Percentiles rank a stretch among this genome's conserved stretches.
phyloP scores from a whole-genome alignment of 2,113 vertebrate genomes.

The Tonatia bakeri region DNA sequence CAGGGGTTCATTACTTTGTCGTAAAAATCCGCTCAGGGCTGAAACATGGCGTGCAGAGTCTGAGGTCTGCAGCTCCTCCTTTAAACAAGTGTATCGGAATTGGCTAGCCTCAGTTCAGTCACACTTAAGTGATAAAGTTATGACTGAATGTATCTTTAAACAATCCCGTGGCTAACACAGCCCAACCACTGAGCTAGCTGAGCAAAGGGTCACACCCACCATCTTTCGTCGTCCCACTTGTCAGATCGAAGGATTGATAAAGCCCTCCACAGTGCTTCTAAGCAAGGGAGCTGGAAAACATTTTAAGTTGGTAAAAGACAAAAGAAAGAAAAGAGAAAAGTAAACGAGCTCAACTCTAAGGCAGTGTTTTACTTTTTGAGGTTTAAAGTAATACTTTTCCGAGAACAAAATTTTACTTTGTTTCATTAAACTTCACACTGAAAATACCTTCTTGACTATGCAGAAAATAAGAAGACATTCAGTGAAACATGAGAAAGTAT shows the following conservation, averaged over 20 bases:
- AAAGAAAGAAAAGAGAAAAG: neutral
- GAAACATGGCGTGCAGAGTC: conserved; percentile 66
- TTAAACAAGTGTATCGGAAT: conserved; percentile 56
- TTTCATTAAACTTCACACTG: neutral
- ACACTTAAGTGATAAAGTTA: conserved; percentile 47
- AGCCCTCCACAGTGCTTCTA: neutral
- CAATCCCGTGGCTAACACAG: neutral
- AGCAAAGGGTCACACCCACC: neutral
- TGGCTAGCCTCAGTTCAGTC: conserved; percentile 29
- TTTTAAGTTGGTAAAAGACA: neutral
- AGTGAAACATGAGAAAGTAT: neutral
- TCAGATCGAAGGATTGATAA: neutral
- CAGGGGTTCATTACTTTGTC: conserved; percentile 78
- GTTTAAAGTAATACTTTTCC: neutral
- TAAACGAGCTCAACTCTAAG: neutral
- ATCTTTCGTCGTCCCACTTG: neutral
- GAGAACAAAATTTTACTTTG: neutral
- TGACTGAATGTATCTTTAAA: neutral
- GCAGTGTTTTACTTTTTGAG: neutral
- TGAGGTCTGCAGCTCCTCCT: conserved; percentile 57
- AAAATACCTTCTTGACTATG: neutral
- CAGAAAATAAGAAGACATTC: neutral
- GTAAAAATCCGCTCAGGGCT: conserved; percentile 77
- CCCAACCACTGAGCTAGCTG: neutral
- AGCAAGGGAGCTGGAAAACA: neutral